Evolutionary conservation across 2,113 vertebrate species (phyloP), one percentile per base, ranked within the genome.

Genomic region (Galbula dea): DNA sequence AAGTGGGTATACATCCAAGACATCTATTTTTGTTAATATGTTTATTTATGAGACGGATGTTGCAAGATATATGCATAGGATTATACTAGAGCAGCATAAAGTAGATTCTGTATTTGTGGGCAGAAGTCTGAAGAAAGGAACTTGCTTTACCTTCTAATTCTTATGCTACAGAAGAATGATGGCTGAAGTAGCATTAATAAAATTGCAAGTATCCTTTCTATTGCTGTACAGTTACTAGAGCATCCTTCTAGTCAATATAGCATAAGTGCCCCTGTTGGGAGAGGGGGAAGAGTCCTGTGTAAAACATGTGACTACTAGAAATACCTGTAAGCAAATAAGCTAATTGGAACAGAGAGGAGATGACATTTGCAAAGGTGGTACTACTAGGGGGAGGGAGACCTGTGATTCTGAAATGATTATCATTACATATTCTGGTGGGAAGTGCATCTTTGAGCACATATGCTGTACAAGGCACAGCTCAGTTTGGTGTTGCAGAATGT

Each of bases 361-460:
- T 37, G 27, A 23, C 0, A 3, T 34, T 21, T 62, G 78, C 59
- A 24, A 4, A 55, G 66, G 17, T 6, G 57, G 9, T 41, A 29
- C 19, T 49, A 13, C 29, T 21, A 15, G 12, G 23, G 11, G 11
- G 41, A 43, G 41, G 15, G 36, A 52, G 68, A 12, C 55, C 41
- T 78, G 46, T 46, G 16, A 8, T 36, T 58, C 51, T 34, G 43
- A 14, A 46, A 4, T 30, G 2, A 5, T 57, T n/a, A 6, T 49
- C 5, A 9, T 46, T 27, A 20, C 10, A 0, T 39, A 8, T 36
- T 39, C 29, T 61, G 23, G 8, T 58, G 67, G 65, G 34, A 55
- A n/a, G 5, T 19, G 37, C 43, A 7, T 21, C 54, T 54, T 6
- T 12, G 57, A 79, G 48, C 58, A 5, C 0, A 0, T 36, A 8